Evolutionary conservation across 2,113 vertebrate genomes (phyloP).

Genomic region (Halichoerus grypus): DNA sequence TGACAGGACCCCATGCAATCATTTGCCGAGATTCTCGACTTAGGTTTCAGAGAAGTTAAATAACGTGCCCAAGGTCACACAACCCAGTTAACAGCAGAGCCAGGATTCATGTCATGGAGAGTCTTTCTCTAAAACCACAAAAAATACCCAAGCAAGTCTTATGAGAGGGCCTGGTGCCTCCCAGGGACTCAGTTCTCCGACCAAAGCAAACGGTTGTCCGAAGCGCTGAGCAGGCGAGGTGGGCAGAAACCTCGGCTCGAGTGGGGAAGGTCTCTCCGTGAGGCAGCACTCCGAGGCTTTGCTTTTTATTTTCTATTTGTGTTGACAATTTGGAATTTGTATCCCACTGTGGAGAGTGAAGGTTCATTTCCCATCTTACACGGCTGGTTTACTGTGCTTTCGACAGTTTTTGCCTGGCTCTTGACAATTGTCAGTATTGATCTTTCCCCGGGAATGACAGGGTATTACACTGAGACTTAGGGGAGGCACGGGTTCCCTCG

Average conservation of each 20-base stretch:
- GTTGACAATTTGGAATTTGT: constrained; percentile 14
- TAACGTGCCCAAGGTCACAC: not conserved
- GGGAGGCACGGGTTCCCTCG: not conserved
- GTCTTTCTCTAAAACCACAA: not conserved
- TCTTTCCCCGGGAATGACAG: not conserved
- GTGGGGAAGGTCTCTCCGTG: not conserved
- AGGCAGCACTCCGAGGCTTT: not conserved
- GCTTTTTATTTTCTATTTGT: not conserved
- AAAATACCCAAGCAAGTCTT: not conserved
- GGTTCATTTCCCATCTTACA: not conserved
- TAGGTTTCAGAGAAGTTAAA: not conserved
- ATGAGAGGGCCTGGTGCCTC: not conserved
- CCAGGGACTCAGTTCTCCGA: not conserved
- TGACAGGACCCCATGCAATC: not conserved
- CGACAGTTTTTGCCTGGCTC: not conserved
- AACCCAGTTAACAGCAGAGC: not conserved
- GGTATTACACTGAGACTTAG: not conserved
- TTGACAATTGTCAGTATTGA: not conserved
- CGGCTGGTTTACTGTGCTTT: not conserved
- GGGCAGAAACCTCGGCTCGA: not conserved
- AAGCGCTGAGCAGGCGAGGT: not conserved
- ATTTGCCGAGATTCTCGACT: not conserved
- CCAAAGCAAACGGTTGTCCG: not conserved
- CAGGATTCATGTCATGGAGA: not conserved
- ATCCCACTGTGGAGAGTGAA: not conserved